Percentiles rank a stretch among this genome's conserved stretches.
Evolutionary conservation across 2,888 invertebrate genomes (phyloP).

Genomic region (Craniophora ligustri): DNA sequence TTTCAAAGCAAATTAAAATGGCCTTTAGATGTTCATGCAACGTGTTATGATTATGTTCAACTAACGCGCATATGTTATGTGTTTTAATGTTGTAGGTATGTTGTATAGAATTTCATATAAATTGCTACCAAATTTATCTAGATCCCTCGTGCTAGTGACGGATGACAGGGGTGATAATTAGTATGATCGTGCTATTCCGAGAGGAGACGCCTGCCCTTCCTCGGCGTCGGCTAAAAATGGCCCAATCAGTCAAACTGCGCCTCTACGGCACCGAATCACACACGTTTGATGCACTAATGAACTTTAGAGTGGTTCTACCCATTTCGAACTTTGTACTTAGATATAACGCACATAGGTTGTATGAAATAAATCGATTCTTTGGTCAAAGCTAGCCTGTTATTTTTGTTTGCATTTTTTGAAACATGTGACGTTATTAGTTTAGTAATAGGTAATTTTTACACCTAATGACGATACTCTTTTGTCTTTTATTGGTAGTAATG

Average conservation of each 20-base stretch:
- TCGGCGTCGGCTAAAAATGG: slow-evolving; percentile 80
- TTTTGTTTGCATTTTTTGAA: too few species aligned
- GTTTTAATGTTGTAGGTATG: slow-evolving; percentile 5
- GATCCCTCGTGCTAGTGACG: slow-evolving; percentile 61
- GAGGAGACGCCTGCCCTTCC: slow-evolving; percentile 68
- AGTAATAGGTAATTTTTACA: too few species aligned
- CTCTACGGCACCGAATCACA: slow-evolving; percentile 57
- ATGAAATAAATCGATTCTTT: background rate
- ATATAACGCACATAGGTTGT: background rate
- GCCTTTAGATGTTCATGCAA: slow-evolving; percentile 18
- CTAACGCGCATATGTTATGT: slow-evolving; percentile 26
- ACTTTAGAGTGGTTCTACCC: slow-evolving; percentile 49
- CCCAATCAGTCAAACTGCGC: slow-evolving; percentile 83
- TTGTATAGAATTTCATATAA: slow-evolving; percentile 70
- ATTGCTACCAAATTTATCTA: slow-evolving; percentile 73
- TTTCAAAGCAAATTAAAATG: slow-evolving; percentile 50
- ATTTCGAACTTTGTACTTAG: slow-evolving; percentile 17
- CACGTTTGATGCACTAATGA: slow-evolving; percentile 64
- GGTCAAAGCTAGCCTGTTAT: background rate
- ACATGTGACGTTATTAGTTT: too few species aligned
- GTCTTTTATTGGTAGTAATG: too few species aligned
- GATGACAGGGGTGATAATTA: slow-evolving; percentile 83
- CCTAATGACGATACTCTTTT: too few species aligned
- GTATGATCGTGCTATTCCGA: slow-evolving; percentile 82
- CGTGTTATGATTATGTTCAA: slow-evolving; percentile 32